Conservation (phyloP, 2,888 invertebrate genomes). For the Microplitis manilae region DNA sequence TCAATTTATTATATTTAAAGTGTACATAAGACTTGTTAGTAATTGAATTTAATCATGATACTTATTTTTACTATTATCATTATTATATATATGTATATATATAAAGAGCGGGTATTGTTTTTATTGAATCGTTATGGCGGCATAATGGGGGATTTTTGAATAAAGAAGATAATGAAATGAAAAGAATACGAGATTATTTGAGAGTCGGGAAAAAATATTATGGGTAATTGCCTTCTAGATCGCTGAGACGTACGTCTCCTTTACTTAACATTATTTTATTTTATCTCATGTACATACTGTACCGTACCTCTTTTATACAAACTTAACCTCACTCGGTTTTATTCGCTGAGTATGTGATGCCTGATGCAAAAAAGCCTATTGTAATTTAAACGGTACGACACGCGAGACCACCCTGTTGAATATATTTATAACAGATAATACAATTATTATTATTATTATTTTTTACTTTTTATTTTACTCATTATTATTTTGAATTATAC, state of each 20-base stretch:
- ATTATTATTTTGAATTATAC: too few relatives aligned
- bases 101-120: background rate
- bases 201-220: background rate
- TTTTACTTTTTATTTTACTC: too few relatives aligned
- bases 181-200: background rate
- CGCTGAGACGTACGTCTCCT: background rate
- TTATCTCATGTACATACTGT: too few relatives aligned
- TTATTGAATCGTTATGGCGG: background rate
- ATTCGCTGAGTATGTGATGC: background rate
- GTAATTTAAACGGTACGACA: slow-evolving; percentile 1
- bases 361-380: background rate
- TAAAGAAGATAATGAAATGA: background rate
- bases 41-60: slow-evolving; percentile 2
- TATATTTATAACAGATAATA: background rate
- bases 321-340: background rate
- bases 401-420: background rate
- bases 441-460: background rate
- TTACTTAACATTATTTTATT: background rate
- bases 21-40: background rate
- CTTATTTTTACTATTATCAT: slow-evolving; percentile 14
- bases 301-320: background rate
- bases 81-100: background rate
- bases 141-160: background rate
- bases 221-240: background rate
- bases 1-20: background rate